phyloP scores from a whole-genome alignment of 2,888 invertebrate genomes.

The Trilocha varians region DNA sequence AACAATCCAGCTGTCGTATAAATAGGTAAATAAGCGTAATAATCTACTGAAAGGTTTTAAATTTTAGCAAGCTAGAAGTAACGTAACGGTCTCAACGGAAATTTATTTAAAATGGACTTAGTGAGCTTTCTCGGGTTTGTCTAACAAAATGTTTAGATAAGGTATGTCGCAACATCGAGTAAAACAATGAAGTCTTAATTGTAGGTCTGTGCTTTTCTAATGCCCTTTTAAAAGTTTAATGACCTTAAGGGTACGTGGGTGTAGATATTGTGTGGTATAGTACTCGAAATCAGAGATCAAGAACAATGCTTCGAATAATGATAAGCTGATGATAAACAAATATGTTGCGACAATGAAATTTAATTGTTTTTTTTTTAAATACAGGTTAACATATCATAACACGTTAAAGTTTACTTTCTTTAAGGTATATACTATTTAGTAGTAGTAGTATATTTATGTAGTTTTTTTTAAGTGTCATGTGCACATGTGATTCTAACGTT shows the following conservation, averaged over 20 bases:
- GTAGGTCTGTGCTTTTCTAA: constrained; percentile 42
- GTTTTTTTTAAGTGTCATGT: no score
- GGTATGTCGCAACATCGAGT: constrained; percentile 48
- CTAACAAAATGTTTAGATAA: constrained; percentile 50
- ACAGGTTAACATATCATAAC: no score
- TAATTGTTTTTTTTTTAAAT: no score
- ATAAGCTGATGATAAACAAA: constrained; percentile 17
- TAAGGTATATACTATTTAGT: no score
- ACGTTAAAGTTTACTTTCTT: no score
- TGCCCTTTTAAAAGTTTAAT: constrained; percentile 37
- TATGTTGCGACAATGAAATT: no score
- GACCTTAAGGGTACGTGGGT: constrained; percentile 38
- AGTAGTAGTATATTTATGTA: no score
- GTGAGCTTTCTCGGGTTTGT: constrained; percentile 34
- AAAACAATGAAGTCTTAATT: constrained; percentile 66
- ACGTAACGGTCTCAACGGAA: constrained; percentile 4
- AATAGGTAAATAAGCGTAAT: constrained; percentile 3
- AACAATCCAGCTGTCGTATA: constrained; percentile 17
- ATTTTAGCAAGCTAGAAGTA: neutral
- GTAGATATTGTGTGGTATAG: constrained; percentile 17
- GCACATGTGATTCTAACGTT: no score
- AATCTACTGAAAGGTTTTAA: neutral
- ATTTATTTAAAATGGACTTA: constrained; percentile 38
- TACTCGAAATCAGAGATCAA: constrained; percentile 23
- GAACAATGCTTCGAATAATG: constrained; percentile 12